Conservation (phyloP, 1,140 invertebrate genomes). For the Harpegnathos saltator region DNA sequence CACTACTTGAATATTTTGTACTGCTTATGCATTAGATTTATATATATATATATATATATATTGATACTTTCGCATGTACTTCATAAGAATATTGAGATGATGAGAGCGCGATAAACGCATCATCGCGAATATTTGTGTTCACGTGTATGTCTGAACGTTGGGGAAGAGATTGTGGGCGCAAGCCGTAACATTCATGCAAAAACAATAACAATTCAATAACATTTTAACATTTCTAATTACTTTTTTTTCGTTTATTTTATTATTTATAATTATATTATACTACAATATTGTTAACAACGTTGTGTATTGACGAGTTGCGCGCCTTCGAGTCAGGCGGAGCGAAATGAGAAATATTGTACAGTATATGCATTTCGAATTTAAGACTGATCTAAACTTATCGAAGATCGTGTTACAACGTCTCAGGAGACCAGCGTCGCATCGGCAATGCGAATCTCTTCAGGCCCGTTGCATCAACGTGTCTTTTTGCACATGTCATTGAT, state of each 20-base stretch:
- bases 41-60: too few species aligned
- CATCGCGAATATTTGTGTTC: too few species aligned
- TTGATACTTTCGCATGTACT: too few species aligned
- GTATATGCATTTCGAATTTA: constrained; percentile 42
- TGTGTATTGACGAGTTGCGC: constrained; percentile 55
- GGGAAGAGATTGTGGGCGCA: background rate
- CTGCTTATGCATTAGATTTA: too few species aligned
- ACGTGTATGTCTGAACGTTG: background rate
- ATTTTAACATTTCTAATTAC: constrained; percentile 56
- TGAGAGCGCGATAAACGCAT: too few species aligned
- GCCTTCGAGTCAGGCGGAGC: constrained; percentile 40
- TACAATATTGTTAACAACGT: constrained; percentile 59
- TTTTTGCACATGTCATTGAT: background rate
- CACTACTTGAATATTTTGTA: background rate
- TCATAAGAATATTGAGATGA: too few species aligned
- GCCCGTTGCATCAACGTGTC: background rate
- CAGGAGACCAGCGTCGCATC: background rate
- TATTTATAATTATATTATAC: constrained; percentile 56
- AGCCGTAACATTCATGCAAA: constrained; percentile 37
- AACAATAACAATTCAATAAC: constrained; percentile 27
- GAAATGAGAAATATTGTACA: constrained; percentile 51
- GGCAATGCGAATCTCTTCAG: constrained; percentile 26
- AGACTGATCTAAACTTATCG: constrained; percentile 50
- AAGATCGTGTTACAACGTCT: constrained; percentile 25
- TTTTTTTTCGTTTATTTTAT: constrained; percentile 50